phyloP scores from a whole-genome alignment of 2,113 vertebrate species.

The Phyllostomus hastatus region DNA sequence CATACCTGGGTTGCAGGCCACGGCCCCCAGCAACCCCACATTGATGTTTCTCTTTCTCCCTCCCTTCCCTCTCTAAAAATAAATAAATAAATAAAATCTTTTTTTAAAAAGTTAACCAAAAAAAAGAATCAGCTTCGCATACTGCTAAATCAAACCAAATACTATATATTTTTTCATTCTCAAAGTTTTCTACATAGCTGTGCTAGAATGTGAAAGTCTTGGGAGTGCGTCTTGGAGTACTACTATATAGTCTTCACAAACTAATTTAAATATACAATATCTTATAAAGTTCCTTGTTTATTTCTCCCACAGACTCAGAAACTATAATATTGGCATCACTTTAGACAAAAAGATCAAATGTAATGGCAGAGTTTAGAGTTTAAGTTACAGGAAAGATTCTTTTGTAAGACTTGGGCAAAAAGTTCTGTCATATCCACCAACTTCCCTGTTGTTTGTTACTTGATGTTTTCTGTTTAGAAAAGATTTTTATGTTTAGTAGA shows the following conservation, averaged over 20 bases:
- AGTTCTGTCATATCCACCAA: not conserved
- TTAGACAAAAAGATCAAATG: constrained; percentile 38
- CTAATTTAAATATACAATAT: not conserved
- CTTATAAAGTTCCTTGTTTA: not conserved
- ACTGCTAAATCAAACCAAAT: not conserved
- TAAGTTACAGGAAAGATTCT: constrained; percentile 33
- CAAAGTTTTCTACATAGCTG: not conserved
- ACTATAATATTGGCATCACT: not conserved
- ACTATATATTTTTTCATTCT: not conserved
- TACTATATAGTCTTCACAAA: not conserved
- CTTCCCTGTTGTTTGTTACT: constrained; percentile 45
- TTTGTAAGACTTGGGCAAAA: constrained; percentile 1
- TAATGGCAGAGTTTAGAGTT: constrained; percentile 36
- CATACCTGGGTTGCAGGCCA: too few species aligned
- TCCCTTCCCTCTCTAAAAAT: too few species aligned
- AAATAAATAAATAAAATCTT: too few species aligned
- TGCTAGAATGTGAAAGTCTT: constrained; percentile 24
- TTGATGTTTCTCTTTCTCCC: too few species aligned
- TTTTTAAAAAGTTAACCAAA: too few species aligned
- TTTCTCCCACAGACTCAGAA: not conserved
- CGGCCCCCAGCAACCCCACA: too few species aligned
- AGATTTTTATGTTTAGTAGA: constrained; percentile 27
- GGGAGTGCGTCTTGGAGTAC: not conserved
- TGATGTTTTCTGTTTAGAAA: constrained; percentile 50
- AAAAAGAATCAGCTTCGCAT: not conserved